Conservation (phyloP, 2,113 vertebrate species). For the Mohoua ochrocephala region DNA sequence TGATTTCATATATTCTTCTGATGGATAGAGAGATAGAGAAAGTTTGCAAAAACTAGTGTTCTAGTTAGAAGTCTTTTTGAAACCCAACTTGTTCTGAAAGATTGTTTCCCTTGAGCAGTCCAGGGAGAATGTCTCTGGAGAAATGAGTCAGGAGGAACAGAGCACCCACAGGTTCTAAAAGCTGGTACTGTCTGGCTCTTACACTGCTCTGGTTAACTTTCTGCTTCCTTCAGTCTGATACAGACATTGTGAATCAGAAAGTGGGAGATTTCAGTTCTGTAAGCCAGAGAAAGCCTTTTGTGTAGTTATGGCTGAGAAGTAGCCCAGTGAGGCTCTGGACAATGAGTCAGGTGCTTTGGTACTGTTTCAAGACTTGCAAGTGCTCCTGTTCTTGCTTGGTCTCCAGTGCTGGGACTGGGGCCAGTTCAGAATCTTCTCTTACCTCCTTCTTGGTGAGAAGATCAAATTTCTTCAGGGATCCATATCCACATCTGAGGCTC, state of each 20-base stretch:
- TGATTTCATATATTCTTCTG: slow-evolving; percentile 77
- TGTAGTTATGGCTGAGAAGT: not conserved
- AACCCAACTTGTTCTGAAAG: not conserved
- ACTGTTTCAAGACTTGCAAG: not conserved
- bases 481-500: not conserved
- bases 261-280: not conserved
- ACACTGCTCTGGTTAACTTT: not conserved
- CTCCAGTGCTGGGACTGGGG: not conserved
- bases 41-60: not conserved
- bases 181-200: not conserved
- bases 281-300: not conserved
- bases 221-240: not conserved
- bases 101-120: not conserved
- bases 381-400: not conserved
- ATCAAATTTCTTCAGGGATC: not conserved
- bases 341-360: not conserved
- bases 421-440: not conserved
- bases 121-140: not conserved
- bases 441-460: not conserved
- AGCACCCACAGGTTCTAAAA: not conserved
- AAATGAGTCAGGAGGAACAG: not conserved
- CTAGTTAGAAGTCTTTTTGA: not conserved
- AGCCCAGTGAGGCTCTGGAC: not conserved
- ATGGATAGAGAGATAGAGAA: slow-evolving; percentile 2
- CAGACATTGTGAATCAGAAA: not conserved